Conservation (phyloP, 2,888 invertebrate species). For the Protophormia terraenovae region DNA sequence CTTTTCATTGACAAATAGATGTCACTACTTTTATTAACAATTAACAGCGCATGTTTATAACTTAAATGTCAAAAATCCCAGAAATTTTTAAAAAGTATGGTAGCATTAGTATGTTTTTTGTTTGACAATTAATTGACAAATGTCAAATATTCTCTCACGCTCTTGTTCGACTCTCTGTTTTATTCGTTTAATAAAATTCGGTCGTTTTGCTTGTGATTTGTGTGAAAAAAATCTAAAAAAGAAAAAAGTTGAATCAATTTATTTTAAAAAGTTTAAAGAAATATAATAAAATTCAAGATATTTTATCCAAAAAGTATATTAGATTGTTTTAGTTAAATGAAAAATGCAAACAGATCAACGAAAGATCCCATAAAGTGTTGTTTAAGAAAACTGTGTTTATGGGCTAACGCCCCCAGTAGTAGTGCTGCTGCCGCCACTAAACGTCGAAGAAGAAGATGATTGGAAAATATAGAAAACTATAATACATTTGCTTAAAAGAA, state of each 20-base stretch:
- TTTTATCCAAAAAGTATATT: background rate
- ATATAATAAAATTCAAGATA: background rate
- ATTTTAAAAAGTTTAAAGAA: slow-evolving; percentile 21
- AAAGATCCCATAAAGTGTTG: background rate
- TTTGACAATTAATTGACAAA: slow-evolving; percentile 14
- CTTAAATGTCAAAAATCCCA: background rate
- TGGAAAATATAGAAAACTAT: background rate
- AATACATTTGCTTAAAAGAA: background rate
- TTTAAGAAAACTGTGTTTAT: slow-evolving; percentile 46
- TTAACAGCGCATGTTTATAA: slow-evolving; percentile 10
- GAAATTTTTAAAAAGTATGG: no score
- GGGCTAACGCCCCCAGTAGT: slow-evolving; percentile 66
- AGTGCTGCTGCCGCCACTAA: slow-evolving; percentile 42
- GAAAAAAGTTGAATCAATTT: background rate
- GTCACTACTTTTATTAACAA: background rate
- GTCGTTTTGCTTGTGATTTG: slow-evolving; percentile 55
- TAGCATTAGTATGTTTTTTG: slow-evolving; percentile 6
- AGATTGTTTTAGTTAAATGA: background rate
- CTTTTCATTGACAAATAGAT: background rate
- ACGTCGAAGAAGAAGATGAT: slow-evolving; percentile 16
- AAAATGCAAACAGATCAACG: background rate
- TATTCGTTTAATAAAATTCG: slow-evolving; percentile 56
- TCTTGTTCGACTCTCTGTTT: slow-evolving; percentile 44
- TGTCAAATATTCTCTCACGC: slow-evolving; percentile 25
- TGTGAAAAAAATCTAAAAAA: slow-evolving; percentile 35